A percentile compares a stretch with the other conserved stretches of the same genome.
Conservation (phyloP, 2,797 vertebrate species). For the Sebastes oblongus region DNA sequence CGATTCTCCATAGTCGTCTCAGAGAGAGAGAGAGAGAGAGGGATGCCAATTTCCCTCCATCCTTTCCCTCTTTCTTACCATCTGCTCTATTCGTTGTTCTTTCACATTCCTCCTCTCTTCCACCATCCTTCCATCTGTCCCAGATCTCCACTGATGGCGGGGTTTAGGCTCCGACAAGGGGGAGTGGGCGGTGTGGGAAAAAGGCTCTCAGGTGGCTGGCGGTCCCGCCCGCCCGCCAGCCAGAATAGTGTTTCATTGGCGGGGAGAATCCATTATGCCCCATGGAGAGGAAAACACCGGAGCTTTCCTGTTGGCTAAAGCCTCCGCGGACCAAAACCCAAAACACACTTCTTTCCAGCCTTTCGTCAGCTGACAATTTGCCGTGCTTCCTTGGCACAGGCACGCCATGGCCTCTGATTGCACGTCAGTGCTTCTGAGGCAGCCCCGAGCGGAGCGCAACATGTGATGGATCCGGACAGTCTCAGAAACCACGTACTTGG, state of each 20-base stretch:
- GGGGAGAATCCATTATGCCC: slow-evolving; percentile 83
- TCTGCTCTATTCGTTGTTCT: slow-evolving; percentile 59
- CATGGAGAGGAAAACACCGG: slow-evolving; percentile 74
- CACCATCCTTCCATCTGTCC: slow-evolving; percentile 58
- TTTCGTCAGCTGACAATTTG: slow-evolving; percentile 80
- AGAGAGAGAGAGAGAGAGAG: slow-evolving; percentile 1
- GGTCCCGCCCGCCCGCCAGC: slow-evolving; percentile 44
- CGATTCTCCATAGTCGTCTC: slow-evolving; percentile 43
- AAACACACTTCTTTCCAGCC: slow-evolving; percentile 75
- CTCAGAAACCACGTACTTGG: slow-evolving; percentile 51
- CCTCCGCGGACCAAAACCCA: slow-evolving; percentile 62
- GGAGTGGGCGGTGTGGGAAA: slow-evolving; percentile 63
- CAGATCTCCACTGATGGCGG: slow-evolving; percentile 55
- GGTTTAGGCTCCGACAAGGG: slow-evolving; percentile 51
- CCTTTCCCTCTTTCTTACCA: slow-evolving; percentile 34
- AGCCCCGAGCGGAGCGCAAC: slow-evolving; percentile 35
- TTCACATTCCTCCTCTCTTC: slow-evolving; percentile 42
- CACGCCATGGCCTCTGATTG: slow-evolving; percentile 66
- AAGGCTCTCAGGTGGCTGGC: slow-evolving; percentile 72
- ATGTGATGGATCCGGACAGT: slow-evolving; percentile 66
- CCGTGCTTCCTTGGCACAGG: slow-evolving; percentile 59
- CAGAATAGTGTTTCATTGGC: slow-evolving; percentile 80
- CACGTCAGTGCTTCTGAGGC: slow-evolving; percentile 66
- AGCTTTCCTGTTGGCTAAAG: slow-evolving; percentile 74
- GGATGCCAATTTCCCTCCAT: slow-evolving; percentile 27